These are phyloP conservation scores for Pangasius sanitwongsei DNA, from an alignment of 2,797 vertebrate species.

Conservation along the genomic window DNA sequence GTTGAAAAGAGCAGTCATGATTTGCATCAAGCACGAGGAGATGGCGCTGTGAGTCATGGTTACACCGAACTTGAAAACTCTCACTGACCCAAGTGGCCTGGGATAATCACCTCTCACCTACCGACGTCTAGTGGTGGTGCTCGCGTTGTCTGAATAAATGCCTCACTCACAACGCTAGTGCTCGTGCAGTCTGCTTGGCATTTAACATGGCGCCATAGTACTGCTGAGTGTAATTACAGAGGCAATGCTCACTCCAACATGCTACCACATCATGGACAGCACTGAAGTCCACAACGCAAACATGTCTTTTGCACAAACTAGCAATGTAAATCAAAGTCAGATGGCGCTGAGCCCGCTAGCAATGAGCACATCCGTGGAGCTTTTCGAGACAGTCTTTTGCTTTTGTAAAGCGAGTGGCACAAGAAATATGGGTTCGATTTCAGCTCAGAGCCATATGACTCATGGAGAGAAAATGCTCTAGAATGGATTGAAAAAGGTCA, in stretches of 20 bases:
- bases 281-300: slow-evolving; percentile 45
- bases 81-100: slow-evolving; percentile 28
- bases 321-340: slow-evolving; percentile 44
- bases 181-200: slow-evolving; percentile 17
- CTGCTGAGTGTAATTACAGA: slow-evolving; percentile 53
- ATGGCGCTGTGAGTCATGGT: slow-evolving; percentile 28
- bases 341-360: slow-evolving; percentile 22
- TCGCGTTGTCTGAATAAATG: background rate
- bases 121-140: slow-evolving; percentile 23
- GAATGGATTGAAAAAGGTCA: slow-evolving; percentile 36
- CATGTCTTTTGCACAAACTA: slow-evolving; percentile 42
- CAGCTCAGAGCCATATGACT: slow-evolving; percentile 49
- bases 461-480: slow-evolving; percentile 40
- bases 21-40: slow-evolving; percentile 35
- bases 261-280: slow-evolving; percentile 53
- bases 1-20: slow-evolving; percentile 12
- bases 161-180: slow-evolving; percentile 3
- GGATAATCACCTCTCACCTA: slow-evolving; percentile 17
- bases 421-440: slow-evolving; percentile 34
- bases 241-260: slow-evolving; percentile 42
- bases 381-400: slow-evolving; percentile 20
- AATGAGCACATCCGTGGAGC: background rate
- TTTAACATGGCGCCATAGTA: slow-evolving; percentile 52
- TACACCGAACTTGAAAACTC: slow-evolving; percentile 34
- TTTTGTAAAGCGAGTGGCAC: slow-evolving; percentile 36